Evolutionary conservation across 2,113 vertebrate genomes (phyloP), one percentile per base, ranked within the genome.

Genomic region (Phycodurus eques): DNA sequence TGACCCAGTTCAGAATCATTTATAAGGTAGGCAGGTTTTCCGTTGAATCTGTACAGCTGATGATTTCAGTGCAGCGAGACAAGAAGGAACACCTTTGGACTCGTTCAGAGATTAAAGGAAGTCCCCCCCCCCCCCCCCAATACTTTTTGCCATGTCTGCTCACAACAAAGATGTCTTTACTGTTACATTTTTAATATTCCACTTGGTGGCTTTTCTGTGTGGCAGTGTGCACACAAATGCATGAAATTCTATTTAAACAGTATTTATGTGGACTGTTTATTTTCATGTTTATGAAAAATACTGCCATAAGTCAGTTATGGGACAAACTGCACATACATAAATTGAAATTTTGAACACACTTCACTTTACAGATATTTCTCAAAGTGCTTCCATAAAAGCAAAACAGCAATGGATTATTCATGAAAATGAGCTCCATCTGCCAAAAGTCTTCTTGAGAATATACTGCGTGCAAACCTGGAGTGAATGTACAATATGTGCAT

Each of bases 1-100:
- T 63, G 61, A 63, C 27, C 33, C 14, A 15, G 60, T 19, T 20
- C 10, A 22, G 63, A 46, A 66, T 46, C n/a, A 66, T 66, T 46
- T 15, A 66, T 44, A 66, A 46, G 63, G 42, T 44, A 46, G 63
- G 44, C 39, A 27, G 63, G 63, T 22, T 65, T 65, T 65, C 63
- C 4, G 19, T 22, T 43, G 20, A 19, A 64, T 64, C 39, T 44
- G 19, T 8, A 43, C 20, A 44, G 39, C 62, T 39, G 39, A 43
- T 12, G 10, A n/a, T 64, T 42, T 13, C 39, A 13, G 17, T 19
- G n/a, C 7, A 11, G 0, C 3, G 63, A 27, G 42, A 27, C 20
- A 46, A 27, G 61, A 20, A 63, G 61, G 11, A 59, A 31, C 17
- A 42, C 10, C 4, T 63, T 43, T 63, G 35, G 61, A 63, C 8